These are phyloP conservation scores for Tetropium fuscum DNA, from an alignment of 2,888 invertebrate species.

Conservation along the genomic window DNA sequence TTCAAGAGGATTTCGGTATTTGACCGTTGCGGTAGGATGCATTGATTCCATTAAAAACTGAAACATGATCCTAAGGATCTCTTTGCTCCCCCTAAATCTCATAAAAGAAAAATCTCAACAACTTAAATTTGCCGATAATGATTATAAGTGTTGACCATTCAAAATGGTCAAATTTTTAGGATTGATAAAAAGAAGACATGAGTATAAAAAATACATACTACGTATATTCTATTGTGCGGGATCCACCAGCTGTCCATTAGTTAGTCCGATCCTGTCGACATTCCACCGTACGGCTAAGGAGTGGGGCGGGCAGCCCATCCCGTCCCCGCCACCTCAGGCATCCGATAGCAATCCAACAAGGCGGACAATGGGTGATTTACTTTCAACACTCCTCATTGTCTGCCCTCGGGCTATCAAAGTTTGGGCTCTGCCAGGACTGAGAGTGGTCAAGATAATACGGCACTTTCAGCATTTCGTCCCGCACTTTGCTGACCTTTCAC, in stretches of 20 bases:
- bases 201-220: no score
- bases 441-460: conserved; percentile 21
- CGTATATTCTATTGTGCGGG: no score
- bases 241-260: conserved; percentile 24
- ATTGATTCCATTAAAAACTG: no score
- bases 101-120: no score
- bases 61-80: no score
- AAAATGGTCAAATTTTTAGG: no score
- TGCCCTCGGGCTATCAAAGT: conserved; percentile 29
- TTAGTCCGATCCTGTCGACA: conserved; percentile 35
- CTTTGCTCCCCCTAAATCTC: no score
- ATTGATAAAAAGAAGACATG: no score
- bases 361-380: conserved; percentile 44
- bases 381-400: conserved; percentile 35
- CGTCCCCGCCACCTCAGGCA: conserved; percentile 21
- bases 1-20: no score
- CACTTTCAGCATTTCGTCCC: conserved; percentile 8
- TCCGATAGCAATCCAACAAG: conserved; percentile 32
- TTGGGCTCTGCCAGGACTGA: conserved; percentile 13
- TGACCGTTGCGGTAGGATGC: no score
- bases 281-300: conserved; percentile 29
- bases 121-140: no score
- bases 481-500: conserved; percentile 19
- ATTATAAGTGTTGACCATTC: no score
- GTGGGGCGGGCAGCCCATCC: conserved; percentile 12